Base-by-base conservation (phyloP, 2,113 vertebrate species). In the Anguilla japonica region DNA sequence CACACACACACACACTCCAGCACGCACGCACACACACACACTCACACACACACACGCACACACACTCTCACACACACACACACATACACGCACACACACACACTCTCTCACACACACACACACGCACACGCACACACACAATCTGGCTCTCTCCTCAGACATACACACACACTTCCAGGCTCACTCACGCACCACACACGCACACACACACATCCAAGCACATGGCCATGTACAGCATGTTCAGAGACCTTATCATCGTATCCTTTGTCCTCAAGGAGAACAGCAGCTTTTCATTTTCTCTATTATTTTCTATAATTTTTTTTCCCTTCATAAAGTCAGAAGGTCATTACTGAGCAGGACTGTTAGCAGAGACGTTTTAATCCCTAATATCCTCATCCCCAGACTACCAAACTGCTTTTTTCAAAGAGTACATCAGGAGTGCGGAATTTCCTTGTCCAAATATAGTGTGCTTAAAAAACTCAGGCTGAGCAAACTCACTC, bases 291-390 rank as follows among this genome's bases (percentile, higher is more conserved):
- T 86, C 89, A 88, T 53, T 87, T 5, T 67, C 0, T 67, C 5
- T 75, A 13, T 75, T 13, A n/a, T 5, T 67, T 5, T 67, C 5
- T 75, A 13, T 75, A 0, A n/a, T 75, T 34, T 71, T n/a, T n/a
- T 90, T 90, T 56, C 46, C 43, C n/a, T 85, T 40, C 20, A 78
- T 1, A 7, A 88, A 92, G 71, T 89, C 89, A 93, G 83, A 92
- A 92, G 87, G 85, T 95, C 95, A 95, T 94, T 95, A 92, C 85
- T 90, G 82, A 79, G 84, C 15, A 85, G 92, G 91, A 92, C 89
- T 53, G 90, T 94, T 95, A 90, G 86, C 83, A 86, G 89, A 85
- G 85, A 84, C 57, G 14, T 80, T 85, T 87, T 91, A 93, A 93
- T 93, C 89, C 92, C 87, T 92, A 92, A 91, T 80, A 92, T 87